Base-by-base conservation (phyloP, 2,113 vertebrate species). In the Myocastor coypus region DNA sequence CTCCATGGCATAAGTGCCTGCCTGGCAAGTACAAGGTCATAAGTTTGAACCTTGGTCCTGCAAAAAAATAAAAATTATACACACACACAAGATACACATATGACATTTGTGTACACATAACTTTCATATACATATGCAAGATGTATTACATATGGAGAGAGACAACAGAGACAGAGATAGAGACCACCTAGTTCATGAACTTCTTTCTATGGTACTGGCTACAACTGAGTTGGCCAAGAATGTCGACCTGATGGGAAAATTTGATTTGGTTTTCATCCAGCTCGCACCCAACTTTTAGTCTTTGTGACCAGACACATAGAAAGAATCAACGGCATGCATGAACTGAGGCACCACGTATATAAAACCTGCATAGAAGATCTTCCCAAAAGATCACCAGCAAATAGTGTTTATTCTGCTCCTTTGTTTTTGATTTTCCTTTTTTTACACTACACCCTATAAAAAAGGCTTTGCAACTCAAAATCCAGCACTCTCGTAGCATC, bases 351-450 rank as follows among this genome's bases (percentile, higher is more conserved):
- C 10, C 71, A 42, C 71, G 37, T 26, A 13, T 75, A 42, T 26
- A 26, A 75, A 40, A 42, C n/a, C 93, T 52, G 24, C 61, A 28
- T 89, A 69, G 10, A 95, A 91, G 97, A 89, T 93, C 78, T 69
- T 95, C 88, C 87, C 78, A 95, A 86, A 40, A 20, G 42, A n/a
- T 92, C 92, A 52, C 12, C 52, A 46, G 16, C 57, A 71, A 19
- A 61, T 88, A 88, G 24, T 71, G 84, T 59, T 66, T 82, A 87
- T 68, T 90, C 75, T 52, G 90, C 16, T 32, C 80, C 85, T 92
- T 0, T 97, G 64, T 96, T 78, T 95, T 95, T 96, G 71, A 2
- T 89, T 89, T 81, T 85, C 91, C 93, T 87, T 86, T 92, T 92
- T 88, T 97, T 73, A 75, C 55, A 57, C 95, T 94, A 78, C 20